Conservation (phyloP, 2,113 vertebrate genomes). For the Scalopus aquaticus region DNA sequence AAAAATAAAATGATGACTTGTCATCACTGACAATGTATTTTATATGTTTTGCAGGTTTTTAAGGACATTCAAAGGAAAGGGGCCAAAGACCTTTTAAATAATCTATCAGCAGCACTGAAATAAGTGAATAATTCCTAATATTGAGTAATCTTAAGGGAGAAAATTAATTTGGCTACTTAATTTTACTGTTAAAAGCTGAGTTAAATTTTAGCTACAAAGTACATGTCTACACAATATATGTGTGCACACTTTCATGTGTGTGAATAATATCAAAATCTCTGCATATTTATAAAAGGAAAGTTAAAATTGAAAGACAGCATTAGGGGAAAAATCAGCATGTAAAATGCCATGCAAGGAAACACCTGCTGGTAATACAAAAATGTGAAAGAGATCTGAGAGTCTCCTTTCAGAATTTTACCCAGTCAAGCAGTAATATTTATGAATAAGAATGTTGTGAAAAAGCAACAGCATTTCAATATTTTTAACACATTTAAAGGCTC, state of each 20-base stretch:
- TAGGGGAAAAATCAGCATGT: not conserved
- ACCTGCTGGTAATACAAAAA: slow-evolving; percentile 2
- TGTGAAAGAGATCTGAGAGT: slow-evolving; percentile 44
- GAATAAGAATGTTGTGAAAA: slow-evolving; percentile 9
- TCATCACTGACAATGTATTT: not conserved
- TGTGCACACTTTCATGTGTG: not conserved
- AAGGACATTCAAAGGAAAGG: slow-evolving; percentile 45
- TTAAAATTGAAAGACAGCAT: not conserved
- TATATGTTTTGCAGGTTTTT: not conserved
- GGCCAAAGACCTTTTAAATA: slow-evolving; percentile 35
- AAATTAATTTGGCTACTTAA: slow-evolving; percentile 29
- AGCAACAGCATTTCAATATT: slow-evolving; percentile 1
- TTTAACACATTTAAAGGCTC: not conserved
- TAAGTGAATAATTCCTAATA: slow-evolving; percentile 32
- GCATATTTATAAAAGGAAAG: not conserved
- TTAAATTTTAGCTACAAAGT: not conserved
- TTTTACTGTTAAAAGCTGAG: slow-evolving; percentile 31
- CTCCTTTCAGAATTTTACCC: slow-evolving; percentile 32
- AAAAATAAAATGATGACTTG: not conserved
- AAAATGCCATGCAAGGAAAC: slow-evolving; percentile 44
- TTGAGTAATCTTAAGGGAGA: not conserved
- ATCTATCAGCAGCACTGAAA: not conserved
- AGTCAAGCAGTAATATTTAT: slow-evolving; percentile 27
- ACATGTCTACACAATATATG: not conserved
- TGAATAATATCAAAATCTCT: not conserved